Base-by-base conservation (phyloP, 2,113 vertebrate genomes). In the Benitochromis conjunctus region DNA sequence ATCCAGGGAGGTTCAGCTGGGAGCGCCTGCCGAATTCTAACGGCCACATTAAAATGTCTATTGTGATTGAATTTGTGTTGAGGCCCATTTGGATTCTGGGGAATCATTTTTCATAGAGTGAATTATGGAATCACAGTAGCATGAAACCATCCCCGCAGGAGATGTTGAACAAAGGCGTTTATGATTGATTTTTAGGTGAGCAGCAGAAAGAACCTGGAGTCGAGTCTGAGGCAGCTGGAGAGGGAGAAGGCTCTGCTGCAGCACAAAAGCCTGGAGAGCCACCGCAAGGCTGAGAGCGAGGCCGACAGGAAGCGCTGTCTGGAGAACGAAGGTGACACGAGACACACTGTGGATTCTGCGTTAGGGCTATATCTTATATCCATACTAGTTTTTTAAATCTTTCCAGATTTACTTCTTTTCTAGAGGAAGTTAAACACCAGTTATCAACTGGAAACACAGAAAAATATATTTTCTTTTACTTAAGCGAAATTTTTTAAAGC, bases 241-340 rank as follows among this genome's bases (percentile, higher is more conserved):
- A 96, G 98, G 76, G 99, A 99, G 90, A 99, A 98, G 82, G 99
- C 98, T 2, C 97, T 99, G 94, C 97, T 99, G 89, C 99, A 99
- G 93, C 99, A 99, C 95, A 99, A 99, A 95, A 98, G 97, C 87
- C 95, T 98, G 83, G 98, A 99, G 87, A 98, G 98, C 90, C 97
- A 98, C 92, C 95, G 98, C 88, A 99, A 98, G 95, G 98, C 98
- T 1, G 99, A 99, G 94, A 97, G 96, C 36, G 98, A 99, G 91
- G 98, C 98, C 4, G 98, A 99, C 94, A 97, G 97, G 95, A 99
- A 98, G 87, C 97, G 99, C 81, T 97, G 97, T 94, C 95, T 99
- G 92, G 99, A 99, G 96, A 98, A 98, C 36, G 98, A 99, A 93
- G 97, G 98, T 99, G 95, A 91, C 38, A 38, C 1, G 5, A 81